Evolutionary conservation across 2,888 invertebrate species (phyloP), one percentile per base, ranked within the genome.

Genomic region (Pharmacophagus antenor): DNA sequence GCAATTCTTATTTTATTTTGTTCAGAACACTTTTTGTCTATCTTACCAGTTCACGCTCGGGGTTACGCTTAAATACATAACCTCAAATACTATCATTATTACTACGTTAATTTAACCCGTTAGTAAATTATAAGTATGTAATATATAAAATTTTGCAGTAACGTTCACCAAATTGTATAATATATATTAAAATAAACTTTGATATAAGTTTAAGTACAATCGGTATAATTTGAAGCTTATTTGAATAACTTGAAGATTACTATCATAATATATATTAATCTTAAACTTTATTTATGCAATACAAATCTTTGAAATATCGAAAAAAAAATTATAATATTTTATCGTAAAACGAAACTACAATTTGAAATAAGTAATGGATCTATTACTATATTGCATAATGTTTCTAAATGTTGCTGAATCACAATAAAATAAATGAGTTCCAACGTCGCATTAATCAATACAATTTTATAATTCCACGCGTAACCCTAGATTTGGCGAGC

Each of bases 401-500:
- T n/a, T 15, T 31, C 4, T 12, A 37, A 37, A 37, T n/a, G n/a
- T n/a, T 37, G 5, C 15, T 37, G 6, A 15, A 2, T n/a, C 4
- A 37, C 2, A 37, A 25, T 25, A 25, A 37, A 37, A 44, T 8
- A 18, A 10, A 10, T 7, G 21, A 41, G 25, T 49, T 42, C 18
- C 17, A 44, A 42, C 22, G 67, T 77, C 75, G 74, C 77, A 79
- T 83, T 82, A 80, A 83, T 84, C 84, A 83, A 84, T 80, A 79
- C 79, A 78, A 77, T 84, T 83, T 84, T 80, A 72, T 76, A 76
- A 84, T 80, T 83, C 79, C 79, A 80, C 80, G 80, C 82, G 86
- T 85, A 88, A 86, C 88, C 85, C 88, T 85, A 85, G 88, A 79
- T 70, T 73, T 72, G 73, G 46, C 61, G 70, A 79, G 80, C 89